Evolutionary conservation across 2,113 vertebrate species (phyloP), one percentile per base, ranked within the genome.

Genomic region (Anthoscopus minutus): DNA sequence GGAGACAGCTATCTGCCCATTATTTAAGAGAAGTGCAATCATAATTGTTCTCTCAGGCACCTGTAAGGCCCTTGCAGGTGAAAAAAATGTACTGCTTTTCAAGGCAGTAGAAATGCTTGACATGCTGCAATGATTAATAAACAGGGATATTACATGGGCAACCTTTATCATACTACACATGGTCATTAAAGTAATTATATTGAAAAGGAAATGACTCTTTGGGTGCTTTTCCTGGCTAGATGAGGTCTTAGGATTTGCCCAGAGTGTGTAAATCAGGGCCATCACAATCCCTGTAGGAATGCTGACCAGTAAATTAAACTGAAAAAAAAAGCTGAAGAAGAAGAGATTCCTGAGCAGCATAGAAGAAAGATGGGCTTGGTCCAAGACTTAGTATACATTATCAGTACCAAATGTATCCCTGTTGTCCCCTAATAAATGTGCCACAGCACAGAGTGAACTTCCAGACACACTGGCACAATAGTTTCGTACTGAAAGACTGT

Each of bases 131-230:
- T 73, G 27, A n/a, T 80, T 95, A 96, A 92, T 85, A 71, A 96
- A 80, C 51, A 77, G 19, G 3, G 4, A n/a, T 47, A 83, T 81
- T 64, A 45, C 51, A 37, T 6, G 14, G 70, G 25, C 44, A 54
- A 86, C 23, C 22, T 89, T 79, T 79, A 69, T 71, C 25, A 31
- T 60, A 73, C 14, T 48, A 56, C 57, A 84, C 24, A 6, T 48
- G 50, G 10, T 89, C 93, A 95, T 95, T 94, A 81, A 74, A 94
- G 38, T 83, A 93, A 96, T 96, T 92, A 91, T 27, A 84, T 0
- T 45, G 65, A 82, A 96, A 96, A 95, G 89, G 87, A 96, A 96
- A 91, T 96, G 81, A 95, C 88, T 89, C 91, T 88, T 48, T 18
- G 30, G 78, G 71, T 89, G 77, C 76, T 45, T 24, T 78, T 82